Percentiles rank a stretch among this genome's conserved stretches.
Conservation (phyloP, 2,113 vertebrate genomes). For the Colinus virginianus region DNA sequence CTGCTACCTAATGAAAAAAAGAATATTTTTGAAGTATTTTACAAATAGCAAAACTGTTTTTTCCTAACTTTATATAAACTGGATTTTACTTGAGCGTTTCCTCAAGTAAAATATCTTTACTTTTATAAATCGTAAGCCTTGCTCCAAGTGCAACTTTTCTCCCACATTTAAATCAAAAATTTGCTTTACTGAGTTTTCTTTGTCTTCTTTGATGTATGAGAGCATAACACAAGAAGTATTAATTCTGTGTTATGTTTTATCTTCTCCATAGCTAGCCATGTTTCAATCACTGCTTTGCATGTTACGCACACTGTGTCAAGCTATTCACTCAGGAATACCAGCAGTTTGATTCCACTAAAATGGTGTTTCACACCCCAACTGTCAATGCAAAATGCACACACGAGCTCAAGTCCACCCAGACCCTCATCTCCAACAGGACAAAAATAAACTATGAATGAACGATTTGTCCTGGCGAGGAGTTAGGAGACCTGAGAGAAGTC, state of each 20-base stretch:
- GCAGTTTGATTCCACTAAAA: neutral
- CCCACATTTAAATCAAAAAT: neutral
- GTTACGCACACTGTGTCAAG: neutral
- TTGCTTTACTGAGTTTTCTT: neutral
- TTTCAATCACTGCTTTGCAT: neutral
- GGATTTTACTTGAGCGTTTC: neutral
- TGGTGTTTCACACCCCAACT: neutral
- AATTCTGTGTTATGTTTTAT: neutral
- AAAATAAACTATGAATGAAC: neutral
- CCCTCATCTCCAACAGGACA: conserved; percentile 28
- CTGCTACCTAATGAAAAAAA: neutral
- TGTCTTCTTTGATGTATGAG: neutral
- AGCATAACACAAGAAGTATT: neutral
- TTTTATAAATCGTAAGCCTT: neutral
- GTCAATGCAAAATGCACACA: neutral
- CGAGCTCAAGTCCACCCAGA: conserved; percentile 39
- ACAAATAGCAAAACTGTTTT: neutral
- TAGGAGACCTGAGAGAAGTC: conserved; percentile 16
- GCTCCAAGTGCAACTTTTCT: neutral
- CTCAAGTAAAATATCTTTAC: neutral
- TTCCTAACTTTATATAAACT: fast-evolving
- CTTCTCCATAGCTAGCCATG: neutral
- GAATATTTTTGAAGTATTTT: neutral
- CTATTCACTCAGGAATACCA: neutral
- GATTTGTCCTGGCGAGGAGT: conserved; percentile 6